These are phyloP conservation scores for Andricus quercusramuli DNA, from an alignment of 2,888 invertebrate genomes.

Conservation along the genomic window DNA sequence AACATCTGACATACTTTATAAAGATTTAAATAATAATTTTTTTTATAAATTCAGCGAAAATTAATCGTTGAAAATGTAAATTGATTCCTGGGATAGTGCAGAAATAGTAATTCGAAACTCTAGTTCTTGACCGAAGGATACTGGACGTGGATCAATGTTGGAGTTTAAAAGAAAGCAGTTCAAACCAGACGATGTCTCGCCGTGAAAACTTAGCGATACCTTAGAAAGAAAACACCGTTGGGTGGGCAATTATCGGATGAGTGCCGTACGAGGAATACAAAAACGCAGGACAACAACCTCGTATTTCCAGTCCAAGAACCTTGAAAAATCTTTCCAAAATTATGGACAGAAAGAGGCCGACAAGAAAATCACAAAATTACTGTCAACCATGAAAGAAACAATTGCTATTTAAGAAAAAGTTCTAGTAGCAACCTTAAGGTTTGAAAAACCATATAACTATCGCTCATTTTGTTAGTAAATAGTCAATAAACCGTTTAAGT, in stretches of 20 bases:
- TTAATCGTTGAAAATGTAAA: conserved; percentile 2
- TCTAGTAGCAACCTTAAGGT: background rate
- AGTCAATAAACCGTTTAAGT: conserved; percentile 14
- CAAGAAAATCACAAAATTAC: background rate
- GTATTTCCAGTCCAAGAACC: background rate
- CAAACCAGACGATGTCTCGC: conserved; percentile 11
- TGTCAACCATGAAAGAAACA: background rate
- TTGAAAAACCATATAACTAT: background rate
- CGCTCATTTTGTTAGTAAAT: background rate
- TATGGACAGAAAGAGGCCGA: background rate
- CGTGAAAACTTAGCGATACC: conserved; percentile 28
- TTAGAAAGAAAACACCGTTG: conserved; percentile 32
- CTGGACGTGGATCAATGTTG: conserved; percentile 20
- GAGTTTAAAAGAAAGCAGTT: conserved; percentile 21
- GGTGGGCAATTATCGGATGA: conserved; percentile 36
- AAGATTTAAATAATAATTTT: too few species aligned
- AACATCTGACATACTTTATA: background rate
- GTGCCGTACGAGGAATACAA: conserved; percentile 32
- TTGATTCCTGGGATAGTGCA: background rate
- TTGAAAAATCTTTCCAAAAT: conserved; percentile 5
- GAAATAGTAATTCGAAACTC: conserved; percentile 19
- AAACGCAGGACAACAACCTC: conserved; percentile 20
- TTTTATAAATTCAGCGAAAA: background rate
- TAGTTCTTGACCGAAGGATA: conserved; percentile 29
- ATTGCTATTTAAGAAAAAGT: background rate